Evolutionary conservation across 2,797 vertebrate species (phyloP).

Genomic region (Botia almorhae): DNA sequence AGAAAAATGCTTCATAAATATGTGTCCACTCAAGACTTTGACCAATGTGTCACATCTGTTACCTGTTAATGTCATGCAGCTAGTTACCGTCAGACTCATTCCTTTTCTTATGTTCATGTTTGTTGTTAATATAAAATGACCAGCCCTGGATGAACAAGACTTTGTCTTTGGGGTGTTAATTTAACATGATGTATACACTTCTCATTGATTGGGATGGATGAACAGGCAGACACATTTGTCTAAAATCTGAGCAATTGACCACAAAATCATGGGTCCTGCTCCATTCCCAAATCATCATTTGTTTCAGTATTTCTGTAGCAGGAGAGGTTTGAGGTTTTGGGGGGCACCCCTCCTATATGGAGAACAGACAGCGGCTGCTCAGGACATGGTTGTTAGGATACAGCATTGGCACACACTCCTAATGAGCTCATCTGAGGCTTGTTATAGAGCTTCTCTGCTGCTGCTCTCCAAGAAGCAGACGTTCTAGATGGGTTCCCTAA

Average conservation of each 20-base stretch:
- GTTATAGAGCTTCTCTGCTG: constrained; percentile 47
- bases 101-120: not conserved
- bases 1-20: constrained; percentile 1
- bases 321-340: constrained; percentile 29
- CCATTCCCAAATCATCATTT: constrained; percentile 8
- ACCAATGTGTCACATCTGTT: not conserved
- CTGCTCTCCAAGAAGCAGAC: constrained; percentile 50
- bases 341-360: constrained; percentile 39
- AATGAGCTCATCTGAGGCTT: constrained; percentile 63
- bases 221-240: not conserved
- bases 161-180: not conserved
- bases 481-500: constrained; percentile 42
- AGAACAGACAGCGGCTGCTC: constrained; percentile 28
- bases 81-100: constrained; percentile 2
- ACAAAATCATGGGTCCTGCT: not conserved
- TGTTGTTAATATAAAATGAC: not conserved
- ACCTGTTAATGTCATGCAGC: constrained; percentile 10
- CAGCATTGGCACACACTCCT: constrained; percentile 38
- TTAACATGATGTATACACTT: not conserved
- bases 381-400: constrained; percentile 51
- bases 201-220: not conserved
- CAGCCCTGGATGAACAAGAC: not conserved
- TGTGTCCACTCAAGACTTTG: constrained; percentile 1
- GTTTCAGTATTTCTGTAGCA: constrained; percentile 7
- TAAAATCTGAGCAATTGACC: not conserved